Evolutionary conservation across 1,140 invertebrate genomes (phyloP).

Genomic region (Mercenaria mercenaria): DNA sequence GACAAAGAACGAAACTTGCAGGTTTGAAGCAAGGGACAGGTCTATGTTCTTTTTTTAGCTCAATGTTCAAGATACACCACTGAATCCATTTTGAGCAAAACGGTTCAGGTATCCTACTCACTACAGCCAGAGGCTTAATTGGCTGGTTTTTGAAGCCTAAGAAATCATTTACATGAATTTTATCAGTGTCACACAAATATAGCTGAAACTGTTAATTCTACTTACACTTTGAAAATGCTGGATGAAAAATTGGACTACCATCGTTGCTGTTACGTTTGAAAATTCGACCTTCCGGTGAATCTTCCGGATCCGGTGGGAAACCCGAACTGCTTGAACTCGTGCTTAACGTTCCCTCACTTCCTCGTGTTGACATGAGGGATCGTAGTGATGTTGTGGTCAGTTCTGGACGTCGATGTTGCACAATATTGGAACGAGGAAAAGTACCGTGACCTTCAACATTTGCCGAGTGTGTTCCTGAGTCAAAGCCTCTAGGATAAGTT

Average conservation of each 20-base stretch:
- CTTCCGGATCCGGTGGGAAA: slow-evolving; percentile 80
- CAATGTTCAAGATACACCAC: too few relatives aligned
- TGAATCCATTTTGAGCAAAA: too few relatives aligned
- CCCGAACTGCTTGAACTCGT: slow-evolving; percentile 83
- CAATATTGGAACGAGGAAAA: slow-evolving; percentile 77
- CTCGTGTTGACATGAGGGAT: slow-evolving; percentile 76
- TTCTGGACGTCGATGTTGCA: slow-evolving; percentile 71
- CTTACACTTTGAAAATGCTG: slow-evolving; percentile 82
- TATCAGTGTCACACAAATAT: too few relatives aligned
- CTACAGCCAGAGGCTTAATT: too few relatives aligned
- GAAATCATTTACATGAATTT: too few relatives aligned
- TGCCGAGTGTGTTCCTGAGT: slow-evolving; percentile 15
- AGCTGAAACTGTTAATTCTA: too few relatives aligned
- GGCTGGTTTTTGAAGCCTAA: too few relatives aligned
- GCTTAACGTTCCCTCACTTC: slow-evolving; percentile 81
- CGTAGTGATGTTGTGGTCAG: slow-evolving; percentile 69
- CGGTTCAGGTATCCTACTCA: too few relatives aligned
- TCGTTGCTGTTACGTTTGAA: slow-evolving; percentile 76
- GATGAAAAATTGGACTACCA: slow-evolving; percentile 75
- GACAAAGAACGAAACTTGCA: too few relatives aligned
- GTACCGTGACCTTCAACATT: slow-evolving; percentile 70
- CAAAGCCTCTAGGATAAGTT: slow-evolving; percentile 54
- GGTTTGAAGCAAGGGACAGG: too few relatives aligned
- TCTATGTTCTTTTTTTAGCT: too few relatives aligned
- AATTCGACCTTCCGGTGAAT: slow-evolving; percentile 80